Base-by-base conservation (phyloP, 2,113 vertebrate species). In the Glaucomys volans region DNA sequence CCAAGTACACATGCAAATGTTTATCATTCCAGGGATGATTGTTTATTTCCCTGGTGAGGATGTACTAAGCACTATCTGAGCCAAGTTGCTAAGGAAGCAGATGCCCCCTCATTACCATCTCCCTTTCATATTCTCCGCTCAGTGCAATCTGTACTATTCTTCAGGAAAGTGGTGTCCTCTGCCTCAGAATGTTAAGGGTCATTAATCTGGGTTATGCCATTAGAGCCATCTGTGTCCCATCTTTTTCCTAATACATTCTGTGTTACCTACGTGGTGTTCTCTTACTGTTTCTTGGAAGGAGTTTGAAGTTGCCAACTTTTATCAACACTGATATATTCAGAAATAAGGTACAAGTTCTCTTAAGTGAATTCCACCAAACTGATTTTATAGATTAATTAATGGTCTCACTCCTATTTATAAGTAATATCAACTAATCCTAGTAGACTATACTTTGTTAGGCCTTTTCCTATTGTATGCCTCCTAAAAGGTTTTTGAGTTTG, bases 11-110 rank as follows among this genome's bases (percentile, higher is more conserved):
- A 72, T 64, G n/a, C 67, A 94, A 82, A 93, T 83, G 32, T 86
- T 97, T 88, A 88, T 52, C 30, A 59, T 86, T 92, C 85, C 67
- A 96, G 67, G 0, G 4, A 67, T 79, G 42, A 22, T 62, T 94
- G 28, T 62, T 95, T 91, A 94, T 82, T 96, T 94, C 62, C 77
- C 94, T 77, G n/a, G 42, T 52, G 75, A 91, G 74, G 22, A 89
- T 35, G 11, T 44, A 40, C 28, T 50, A 71, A 91, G n/a, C 40
- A 40, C 14, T 17, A 26, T 82, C 79, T 54, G 42, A 64, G 84
- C 66, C 80, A 90, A 71, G 40, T 16, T 95, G 64, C 80, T 89
- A 83, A 81, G 40, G 92, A 96, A 84, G 24, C 71, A 77, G 69
- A 89, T 74, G 57, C 17, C 35, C 16, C 4, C 12, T 87, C 52